Base-by-base conservation (phyloP, 2,113 vertebrate species). In the Ptychochromis oligacanthus region DNA sequence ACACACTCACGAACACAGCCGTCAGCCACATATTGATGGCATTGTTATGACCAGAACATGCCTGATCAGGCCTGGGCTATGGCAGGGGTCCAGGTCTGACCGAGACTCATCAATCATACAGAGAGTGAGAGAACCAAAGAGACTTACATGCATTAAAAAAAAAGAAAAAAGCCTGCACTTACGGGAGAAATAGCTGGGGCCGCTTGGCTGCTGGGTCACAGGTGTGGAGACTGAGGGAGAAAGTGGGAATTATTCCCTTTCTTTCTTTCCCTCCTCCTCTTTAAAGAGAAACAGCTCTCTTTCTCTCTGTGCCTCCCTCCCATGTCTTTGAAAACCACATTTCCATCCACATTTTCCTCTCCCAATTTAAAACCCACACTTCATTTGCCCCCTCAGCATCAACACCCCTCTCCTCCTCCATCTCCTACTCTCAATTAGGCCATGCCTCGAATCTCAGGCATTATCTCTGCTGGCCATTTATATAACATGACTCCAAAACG, bases 41-140 rank as follows among this genome's bases (percentile, higher is more conserved):
- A 91, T 87, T 93, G 93, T 94, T 94, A 93, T 92, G 93, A 93
- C 91, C 93, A 92, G 90, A 94, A 95, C 91, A 93, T 93, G 91
- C 89, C 92, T 78, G 93, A 94, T 94, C 92, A 92, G 88, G 89
- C 92, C 88, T 11, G 84, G 79, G 84, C 87, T 43, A 4, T 89
- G 90, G 94, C 93, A 79, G 72, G 54, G 86, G 92, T 92, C 88
- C 93, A 93, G 88, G 82, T 88, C 81, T 81, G 79, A 90, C 93
- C 14, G 70, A 91, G 84, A 82, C 83, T 92, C 92, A 95, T 95
- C 94, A 94, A 95, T 95, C 94, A 95, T 91, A 80, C 65, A 81
- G 75, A 28, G 87, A 81, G 84, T 64, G 81, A 70, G 20, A 83
- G 83, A 92, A 83, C 76, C 90, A 76, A 61, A 83, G 80, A 90